These are phyloP conservation scores for Meiosimyza platycephala DNA, from an alignment of 2,888 invertebrate species.

Conservation along the genomic window DNA sequence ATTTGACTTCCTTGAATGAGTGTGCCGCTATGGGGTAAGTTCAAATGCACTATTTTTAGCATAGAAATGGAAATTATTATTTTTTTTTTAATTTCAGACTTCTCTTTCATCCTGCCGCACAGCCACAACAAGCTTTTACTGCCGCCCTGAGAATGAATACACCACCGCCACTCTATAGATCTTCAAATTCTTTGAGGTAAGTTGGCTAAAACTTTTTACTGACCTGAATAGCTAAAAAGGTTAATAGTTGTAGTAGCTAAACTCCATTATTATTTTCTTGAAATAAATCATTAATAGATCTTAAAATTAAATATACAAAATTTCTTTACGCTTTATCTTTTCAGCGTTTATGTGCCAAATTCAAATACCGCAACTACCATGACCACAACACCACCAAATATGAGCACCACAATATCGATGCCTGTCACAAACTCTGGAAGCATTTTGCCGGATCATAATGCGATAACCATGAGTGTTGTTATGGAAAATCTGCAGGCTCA, in stretches of 20 bases:
- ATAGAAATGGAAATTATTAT: neutral
- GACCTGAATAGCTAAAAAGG: too few relatives aligned
- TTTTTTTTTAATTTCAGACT: constrained; percentile 70
- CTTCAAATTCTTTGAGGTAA: constrained; percentile 82
- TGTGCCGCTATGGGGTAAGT: constrained; percentile 81
- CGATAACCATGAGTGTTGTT: constrained; percentile 43
- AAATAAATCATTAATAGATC: too few relatives aligned
- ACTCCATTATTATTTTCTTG: too few relatives aligned
- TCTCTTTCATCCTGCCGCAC: constrained; percentile 72
- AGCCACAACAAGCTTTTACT: constrained; percentile 70
- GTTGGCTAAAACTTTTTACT: constrained; percentile 25
- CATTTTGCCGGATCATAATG: constrained; percentile 47
- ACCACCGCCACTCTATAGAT: constrained; percentile 92
- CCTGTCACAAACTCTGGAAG: constrained; percentile 32
- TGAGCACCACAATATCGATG: constrained; percentile 27
- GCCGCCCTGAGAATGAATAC: constrained; percentile 68
- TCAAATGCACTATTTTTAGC: constrained; percentile 32
- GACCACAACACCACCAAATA: constrained; percentile 23
- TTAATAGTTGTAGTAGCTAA: too few relatives aligned
- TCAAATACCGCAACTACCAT: constrained; percentile 27
- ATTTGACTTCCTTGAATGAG: constrained; percentile 96
- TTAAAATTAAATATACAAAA: too few relatives aligned
- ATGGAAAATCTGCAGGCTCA: constrained; percentile 49
- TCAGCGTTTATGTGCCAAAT: constrained; percentile 47
- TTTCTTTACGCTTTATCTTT: neutral